These are phyloP conservation scores for Odontophorus gujanensis DNA, from an alignment of 2,113 vertebrate species.

Conservation along the genomic window DNA sequence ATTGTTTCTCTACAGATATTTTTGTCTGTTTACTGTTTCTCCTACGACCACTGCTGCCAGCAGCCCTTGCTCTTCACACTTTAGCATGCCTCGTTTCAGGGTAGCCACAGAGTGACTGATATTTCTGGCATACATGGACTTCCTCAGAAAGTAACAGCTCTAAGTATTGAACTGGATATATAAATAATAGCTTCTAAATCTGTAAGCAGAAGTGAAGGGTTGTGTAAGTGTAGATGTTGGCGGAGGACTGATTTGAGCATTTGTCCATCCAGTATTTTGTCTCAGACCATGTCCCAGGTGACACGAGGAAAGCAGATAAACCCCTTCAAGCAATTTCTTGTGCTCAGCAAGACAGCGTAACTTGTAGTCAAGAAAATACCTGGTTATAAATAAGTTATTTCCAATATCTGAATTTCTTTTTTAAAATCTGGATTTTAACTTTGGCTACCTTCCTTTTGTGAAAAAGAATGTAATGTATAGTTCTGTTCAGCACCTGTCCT, in stretches of 20 bases:
- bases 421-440: background rate
- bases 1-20: background rate
- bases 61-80: background rate
- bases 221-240: background rate
- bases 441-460: background rate
- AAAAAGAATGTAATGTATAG: background rate
- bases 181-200: background rate
- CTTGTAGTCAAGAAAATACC: background rate
- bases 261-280: no score
- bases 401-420: background rate
- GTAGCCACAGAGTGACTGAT: background rate
- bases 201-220: background rate
- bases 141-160: background rate
- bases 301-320: background rate
- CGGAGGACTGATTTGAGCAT: background rate
- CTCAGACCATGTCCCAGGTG: background rate
- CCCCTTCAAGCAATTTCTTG: background rate
- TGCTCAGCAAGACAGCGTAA: background rate
- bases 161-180: background rate
- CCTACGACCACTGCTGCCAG: background rate
- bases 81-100: fast-evolving
- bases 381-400: background rate
- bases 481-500: background rate
- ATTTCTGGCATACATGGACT: background rate
- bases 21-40: background rate